A percentile compares a stretch with the other conserved stretches of the same genome.
These are phyloP conservation scores for Micropterix aruncella DNA, from an alignment of 2,888 invertebrate species.

Conservation along the genomic window DNA sequence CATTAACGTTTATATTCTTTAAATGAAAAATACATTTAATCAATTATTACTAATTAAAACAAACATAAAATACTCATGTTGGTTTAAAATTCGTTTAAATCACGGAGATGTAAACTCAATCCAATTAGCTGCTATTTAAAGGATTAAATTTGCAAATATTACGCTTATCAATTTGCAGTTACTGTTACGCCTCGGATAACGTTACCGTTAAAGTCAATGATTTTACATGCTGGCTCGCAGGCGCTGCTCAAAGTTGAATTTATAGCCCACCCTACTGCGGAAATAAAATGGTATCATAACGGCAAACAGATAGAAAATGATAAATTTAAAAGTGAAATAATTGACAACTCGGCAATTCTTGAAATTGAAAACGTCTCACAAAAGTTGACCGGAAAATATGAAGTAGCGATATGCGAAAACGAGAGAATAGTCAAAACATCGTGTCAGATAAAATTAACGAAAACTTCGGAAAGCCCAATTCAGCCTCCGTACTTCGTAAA, in stretches of 20 bases:
- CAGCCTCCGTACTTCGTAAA: constrained; percentile 60
- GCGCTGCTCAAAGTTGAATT: not conserved
- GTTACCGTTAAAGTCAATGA: not conserved
- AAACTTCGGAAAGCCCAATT: constrained; percentile 42
- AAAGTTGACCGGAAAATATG: constrained; percentile 77
- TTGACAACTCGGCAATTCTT: constrained; percentile 45
- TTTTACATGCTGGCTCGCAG: not conserved
- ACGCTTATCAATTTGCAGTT: not conserved
- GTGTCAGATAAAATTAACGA: constrained; percentile 65
- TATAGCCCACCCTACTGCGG: constrained; percentile 1
- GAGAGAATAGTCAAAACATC: constrained; percentile 68
- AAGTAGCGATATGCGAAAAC: constrained; percentile 66
- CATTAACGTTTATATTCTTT: no score
- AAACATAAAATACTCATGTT: no score
- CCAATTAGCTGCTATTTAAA: no score
- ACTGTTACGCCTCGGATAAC: constrained; percentile 1
- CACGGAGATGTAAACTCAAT: no score
- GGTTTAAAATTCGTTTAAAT: no score
- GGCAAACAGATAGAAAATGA: constrained; percentile 57
- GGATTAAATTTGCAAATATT: constrained; percentile 1
- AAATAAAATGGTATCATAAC: constrained; percentile 62
- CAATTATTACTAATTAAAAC: no score
- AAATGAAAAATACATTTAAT: no score
- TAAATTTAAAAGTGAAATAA: constrained; percentile 43
- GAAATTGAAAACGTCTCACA: constrained; percentile 55